Conservation (phyloP, 2,113 vertebrate species). For the Toxostoma redivivum region DNA sequence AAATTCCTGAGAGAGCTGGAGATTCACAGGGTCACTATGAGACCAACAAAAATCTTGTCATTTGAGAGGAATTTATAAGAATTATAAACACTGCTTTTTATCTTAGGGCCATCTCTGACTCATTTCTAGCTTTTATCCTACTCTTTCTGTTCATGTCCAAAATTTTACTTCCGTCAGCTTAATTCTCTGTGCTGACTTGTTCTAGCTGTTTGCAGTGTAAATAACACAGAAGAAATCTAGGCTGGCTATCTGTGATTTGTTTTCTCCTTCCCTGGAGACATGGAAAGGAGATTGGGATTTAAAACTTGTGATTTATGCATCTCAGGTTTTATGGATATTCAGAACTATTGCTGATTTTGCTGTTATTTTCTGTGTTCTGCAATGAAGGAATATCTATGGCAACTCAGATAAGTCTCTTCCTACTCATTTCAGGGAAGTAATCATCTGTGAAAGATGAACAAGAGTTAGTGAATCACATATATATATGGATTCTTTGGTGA, state of each 20-base stretch:
- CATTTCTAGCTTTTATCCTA: constrained; percentile 35
- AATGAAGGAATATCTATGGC: neutral
- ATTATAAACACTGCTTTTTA: constrained; percentile 34
- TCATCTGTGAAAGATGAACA: neutral
- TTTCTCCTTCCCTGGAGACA: neutral
- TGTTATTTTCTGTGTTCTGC: neutral
- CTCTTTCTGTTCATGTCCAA: neutral
- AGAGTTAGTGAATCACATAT: neutral
- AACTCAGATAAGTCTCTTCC: neutral
- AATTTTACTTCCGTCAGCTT: constrained; percentile 12
- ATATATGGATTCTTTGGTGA: neutral
- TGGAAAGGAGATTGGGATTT: neutral
- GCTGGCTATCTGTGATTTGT: neutral
- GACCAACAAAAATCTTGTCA: neutral
- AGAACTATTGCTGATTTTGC: neutral
- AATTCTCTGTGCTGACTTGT: constrained; percentile 14
- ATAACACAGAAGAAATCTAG: neutral
- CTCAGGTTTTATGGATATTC: neutral
- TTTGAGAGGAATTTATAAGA: constrained; percentile 44
- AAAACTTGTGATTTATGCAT: neutral
- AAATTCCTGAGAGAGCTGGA: neutral
- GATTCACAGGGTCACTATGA: neutral
- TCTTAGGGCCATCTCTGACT: constrained; percentile 51
- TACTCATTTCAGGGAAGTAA: neutral
- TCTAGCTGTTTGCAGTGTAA: neutral